These are phyloP conservation scores for Carassius auratus DNA, from an alignment of 2,113 vertebrate genomes.

Conservation along the genomic window DNA sequence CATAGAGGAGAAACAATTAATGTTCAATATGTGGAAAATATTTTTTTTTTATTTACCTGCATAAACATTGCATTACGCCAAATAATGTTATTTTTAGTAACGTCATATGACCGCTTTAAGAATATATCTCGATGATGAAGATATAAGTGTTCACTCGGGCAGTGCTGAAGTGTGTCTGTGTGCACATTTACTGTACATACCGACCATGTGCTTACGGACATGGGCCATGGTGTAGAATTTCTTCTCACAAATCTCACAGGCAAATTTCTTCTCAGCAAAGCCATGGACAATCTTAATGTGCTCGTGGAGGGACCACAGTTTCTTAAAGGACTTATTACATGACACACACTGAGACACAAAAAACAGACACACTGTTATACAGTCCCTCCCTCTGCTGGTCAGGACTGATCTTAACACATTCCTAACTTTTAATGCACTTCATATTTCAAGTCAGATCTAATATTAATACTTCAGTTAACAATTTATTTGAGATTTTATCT, in stretches of 20 bases:
- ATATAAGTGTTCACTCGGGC: background rate
- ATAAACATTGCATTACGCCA: too few species aligned
- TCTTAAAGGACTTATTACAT: constrained; percentile 99
- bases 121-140: background rate
- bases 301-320: constrained; percentile 98
- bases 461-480: background rate
- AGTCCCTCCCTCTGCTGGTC: constrained; percentile 28
- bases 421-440: background rate
- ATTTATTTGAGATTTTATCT: background rate
- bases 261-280: constrained; percentile 98
- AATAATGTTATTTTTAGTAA: too few species aligned
- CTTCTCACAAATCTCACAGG: constrained; percentile 98
- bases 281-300: constrained; percentile 99
- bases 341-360: constrained; percentile 86
- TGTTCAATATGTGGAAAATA: too few species aligned
- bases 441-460: background rate
- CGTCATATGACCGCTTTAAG: background rate
- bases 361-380: constrained; percentile 30
- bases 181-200: constrained; percentile 76
- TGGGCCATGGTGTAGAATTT: constrained; percentile 99
- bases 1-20: too few species aligned
- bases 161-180: background rate
- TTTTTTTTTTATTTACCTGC: too few species aligned
- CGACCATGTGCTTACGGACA: constrained; percentile 97
- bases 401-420: background rate